These are phyloP conservation scores for Anguilla japonica DNA, from an alignment of 2,113 vertebrate species.

Conservation along the genomic window DNA sequence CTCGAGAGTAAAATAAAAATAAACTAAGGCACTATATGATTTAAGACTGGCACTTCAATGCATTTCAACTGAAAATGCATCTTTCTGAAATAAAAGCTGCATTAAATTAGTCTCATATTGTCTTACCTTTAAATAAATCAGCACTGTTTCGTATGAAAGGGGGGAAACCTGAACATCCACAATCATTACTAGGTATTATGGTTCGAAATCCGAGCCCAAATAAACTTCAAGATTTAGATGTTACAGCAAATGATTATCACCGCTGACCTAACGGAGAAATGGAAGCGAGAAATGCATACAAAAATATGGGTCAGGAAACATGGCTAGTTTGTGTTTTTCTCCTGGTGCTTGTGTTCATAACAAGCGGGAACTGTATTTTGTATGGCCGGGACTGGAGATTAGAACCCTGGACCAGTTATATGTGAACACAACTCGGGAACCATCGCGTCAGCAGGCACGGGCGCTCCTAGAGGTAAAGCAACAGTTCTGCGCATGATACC, in stretches of 20 bases:
- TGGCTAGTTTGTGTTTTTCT: too few relatives aligned
- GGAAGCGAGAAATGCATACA: too few relatives aligned
- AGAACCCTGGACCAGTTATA: neutral
- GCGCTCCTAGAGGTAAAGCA: slow-evolving; percentile 10
- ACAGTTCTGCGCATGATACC: neutral
- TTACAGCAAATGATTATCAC: too few relatives aligned
- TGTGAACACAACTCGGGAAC: neutral
- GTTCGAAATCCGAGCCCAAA: too few relatives aligned
- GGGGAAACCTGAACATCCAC: too few relatives aligned
- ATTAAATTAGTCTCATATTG: neutral
- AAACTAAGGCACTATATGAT: neutral
- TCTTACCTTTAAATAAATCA: neutral
- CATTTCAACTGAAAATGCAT: neutral
- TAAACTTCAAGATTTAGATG: too few relatives aligned
- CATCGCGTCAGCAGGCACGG: slow-evolving; percentile 5
- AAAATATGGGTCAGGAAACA: too few relatives aligned
- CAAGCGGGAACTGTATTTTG: neutral
- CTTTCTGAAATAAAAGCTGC: neutral
- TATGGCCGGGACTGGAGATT: too few relatives aligned
- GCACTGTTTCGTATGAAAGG: too few relatives aligned
- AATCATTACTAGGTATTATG: too few relatives aligned
- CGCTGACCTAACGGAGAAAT: too few relatives aligned
- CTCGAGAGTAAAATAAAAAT: neutral
- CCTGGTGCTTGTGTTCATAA: neutral
- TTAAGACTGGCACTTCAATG: neutral